Conservation (phyloP, 2,113 vertebrate species). For the Probosciger aterrimus region DNA sequence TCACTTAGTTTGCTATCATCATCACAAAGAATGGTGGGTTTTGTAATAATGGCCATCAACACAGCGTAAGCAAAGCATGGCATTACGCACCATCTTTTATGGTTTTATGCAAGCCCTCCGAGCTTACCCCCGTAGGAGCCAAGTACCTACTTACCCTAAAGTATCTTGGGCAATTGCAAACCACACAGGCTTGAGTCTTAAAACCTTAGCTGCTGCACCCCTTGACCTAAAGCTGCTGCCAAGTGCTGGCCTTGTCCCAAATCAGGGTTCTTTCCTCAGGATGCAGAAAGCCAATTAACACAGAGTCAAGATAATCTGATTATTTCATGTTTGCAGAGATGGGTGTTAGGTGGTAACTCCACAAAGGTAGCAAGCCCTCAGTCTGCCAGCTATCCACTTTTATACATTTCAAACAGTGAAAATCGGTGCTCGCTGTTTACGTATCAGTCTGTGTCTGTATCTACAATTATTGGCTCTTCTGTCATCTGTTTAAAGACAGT, state of each 20-base stretch:
- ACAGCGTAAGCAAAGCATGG: fast-evolving
- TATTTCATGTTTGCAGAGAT: too few relatives aligned
- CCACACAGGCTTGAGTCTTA: fast-evolving
- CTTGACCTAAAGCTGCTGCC: background rate
- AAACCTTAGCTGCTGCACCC: fast-evolving
- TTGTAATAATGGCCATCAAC: background rate
- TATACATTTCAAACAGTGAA: background rate
- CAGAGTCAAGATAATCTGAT: too few relatives aligned
- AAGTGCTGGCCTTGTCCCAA: background rate
- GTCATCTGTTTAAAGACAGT: background rate
- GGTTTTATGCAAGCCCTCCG: too few relatives aligned
- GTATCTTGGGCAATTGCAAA: fast-evolving
- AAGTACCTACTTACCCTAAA: background rate
- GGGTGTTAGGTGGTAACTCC: background rate
- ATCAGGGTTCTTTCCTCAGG: too few relatives aligned
- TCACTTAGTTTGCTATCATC: background rate
- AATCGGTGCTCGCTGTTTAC: background rate
- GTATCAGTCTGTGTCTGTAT: background rate
- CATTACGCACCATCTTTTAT: background rate
- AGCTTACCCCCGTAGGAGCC: fast-evolving
- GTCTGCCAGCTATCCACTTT: background rate
- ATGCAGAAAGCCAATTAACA: background rate
- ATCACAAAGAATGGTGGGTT: background rate
- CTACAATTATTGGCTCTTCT: background rate
- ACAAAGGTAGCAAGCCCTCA: background rate